Evolutionary conservation across 1,140 invertebrate species (phyloP).

Genomic region (Aphaenogaster floridana): DNA sequence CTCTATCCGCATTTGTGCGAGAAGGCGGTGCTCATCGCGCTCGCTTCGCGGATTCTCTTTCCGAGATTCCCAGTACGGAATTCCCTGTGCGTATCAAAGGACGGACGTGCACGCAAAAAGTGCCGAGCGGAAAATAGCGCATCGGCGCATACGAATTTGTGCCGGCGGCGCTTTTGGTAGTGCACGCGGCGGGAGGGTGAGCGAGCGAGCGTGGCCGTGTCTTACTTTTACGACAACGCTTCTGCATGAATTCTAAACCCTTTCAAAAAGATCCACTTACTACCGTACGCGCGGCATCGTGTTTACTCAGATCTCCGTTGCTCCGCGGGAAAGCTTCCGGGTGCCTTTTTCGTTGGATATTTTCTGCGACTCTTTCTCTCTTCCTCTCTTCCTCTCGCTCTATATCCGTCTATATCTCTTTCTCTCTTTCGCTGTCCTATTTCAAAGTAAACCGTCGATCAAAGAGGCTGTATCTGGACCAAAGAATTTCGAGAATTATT

Average conservation of each 20-base stretch:
- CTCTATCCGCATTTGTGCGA: not conserved
- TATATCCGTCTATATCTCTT: not conserved
- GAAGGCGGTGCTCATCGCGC: conserved; percentile 16
- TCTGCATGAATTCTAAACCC: conserved; percentile 45
- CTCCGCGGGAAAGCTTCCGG: conserved; percentile 38
- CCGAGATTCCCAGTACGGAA: not conserved
- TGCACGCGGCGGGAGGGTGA: not conserved
- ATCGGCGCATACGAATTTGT: conserved; percentile 64
- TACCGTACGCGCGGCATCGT: conserved; percentile 2
- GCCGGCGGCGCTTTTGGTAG: conserved; percentile 7
- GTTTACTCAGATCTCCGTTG: conserved; percentile 50
- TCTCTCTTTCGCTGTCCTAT: not conserved
- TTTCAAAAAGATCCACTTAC: conserved; percentile 59
- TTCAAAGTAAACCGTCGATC: conserved; percentile 13
- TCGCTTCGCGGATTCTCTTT: not conserved
- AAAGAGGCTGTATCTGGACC: not conserved
- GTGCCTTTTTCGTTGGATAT: conserved; percentile 26
- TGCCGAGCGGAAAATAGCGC: conserved; percentile 61
- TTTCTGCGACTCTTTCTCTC: conserved; percentile 2
- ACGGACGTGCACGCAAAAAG: conserved; percentile 54
- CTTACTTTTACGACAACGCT: conserved; percentile 52
- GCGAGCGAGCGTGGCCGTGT: not conserved
- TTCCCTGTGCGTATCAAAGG: conserved; percentile 21
- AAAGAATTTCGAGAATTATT: conserved; percentile 6
- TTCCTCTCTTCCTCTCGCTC: not conserved